Evolutionary conservation across 2,113 vertebrate species (phyloP).

Genomic region (Oncorhynchus nerka): DNA sequence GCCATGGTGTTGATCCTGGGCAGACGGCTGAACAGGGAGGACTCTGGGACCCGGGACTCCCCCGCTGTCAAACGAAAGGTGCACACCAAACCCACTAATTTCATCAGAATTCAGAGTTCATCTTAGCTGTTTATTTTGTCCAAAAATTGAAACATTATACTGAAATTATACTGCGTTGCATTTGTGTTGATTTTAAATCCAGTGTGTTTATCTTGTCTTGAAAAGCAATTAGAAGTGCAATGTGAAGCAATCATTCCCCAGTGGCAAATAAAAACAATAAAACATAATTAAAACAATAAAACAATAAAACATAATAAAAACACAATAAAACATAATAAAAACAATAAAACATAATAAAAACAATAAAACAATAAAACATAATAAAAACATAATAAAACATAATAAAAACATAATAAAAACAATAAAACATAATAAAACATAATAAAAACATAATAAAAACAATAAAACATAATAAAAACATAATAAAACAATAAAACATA

Average conservation of each 20-base stretch:
- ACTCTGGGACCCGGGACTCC: conserved; percentile 88
- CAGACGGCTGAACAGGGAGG: conserved; percentile 92
- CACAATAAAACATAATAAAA: background rate
- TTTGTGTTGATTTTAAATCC: no score
- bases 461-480: background rate
- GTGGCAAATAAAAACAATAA: background rate
- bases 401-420: background rate
- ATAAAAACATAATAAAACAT: background rate
- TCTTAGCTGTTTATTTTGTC: background rate
- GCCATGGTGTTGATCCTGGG: conserved; percentile 98
- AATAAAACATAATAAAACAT: no score
- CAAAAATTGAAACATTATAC: background rate
- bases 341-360: background rate
- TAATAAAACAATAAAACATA: no score
- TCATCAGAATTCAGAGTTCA: background rate
- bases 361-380: background rate
- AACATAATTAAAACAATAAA: background rate
- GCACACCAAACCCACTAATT: conserved; percentile 10
- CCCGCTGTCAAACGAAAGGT: conserved; percentile 96
- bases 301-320: background rate
- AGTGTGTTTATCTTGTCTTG: background rate
- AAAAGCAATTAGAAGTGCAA: background rate
- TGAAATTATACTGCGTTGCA: background rate
- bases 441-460: background rate
- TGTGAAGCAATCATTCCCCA: background rate